Base-by-base conservation (phyloP, 2,888 invertebrate genomes). In the Tineola bisselliella region DNA sequence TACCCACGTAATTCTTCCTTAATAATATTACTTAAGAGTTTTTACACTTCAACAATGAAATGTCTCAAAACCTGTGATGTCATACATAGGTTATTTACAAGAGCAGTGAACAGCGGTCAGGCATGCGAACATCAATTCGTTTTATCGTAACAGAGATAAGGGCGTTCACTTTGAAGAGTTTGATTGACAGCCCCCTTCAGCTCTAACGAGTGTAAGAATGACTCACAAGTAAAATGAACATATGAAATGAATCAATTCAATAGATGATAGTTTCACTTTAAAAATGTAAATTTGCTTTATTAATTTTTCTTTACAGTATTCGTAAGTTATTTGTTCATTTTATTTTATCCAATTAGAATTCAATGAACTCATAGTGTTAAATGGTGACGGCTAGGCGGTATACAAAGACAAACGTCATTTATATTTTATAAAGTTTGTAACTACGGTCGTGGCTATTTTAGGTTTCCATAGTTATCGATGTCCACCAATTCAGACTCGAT, bases 171-270 rank as follows among this genome's bases (percentile, higher is more conserved):
- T 66, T 65, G 68, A 68, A 70, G 73, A 70, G 73, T 72, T 73
- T 70, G 68, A 70, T 69, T 70, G 69, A 70, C 70, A 67, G 69
- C 69, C 72, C 68, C 72, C 70, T 73, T 70, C 61, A 61, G 62
- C 62, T 15, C 44, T 2, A 44, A 30, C 31, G 18, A 31, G 38
- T 18, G 31, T 19, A 11, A 44, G 11, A 38, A n/a, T 59, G 59
- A 59, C 44, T 59, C 59, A 44, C 12, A 10, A 59, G 38, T 31
- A 33, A 48, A 38, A 38, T 12, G 38, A 38, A 38, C 38, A 38
- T 38, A 38, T 38, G 38, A 6, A 38, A 10, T 2, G 10, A 38
- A 38, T 38, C n/a, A 38, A 38, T 38, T 38, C 38, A 38, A 38
- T 38, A n/a, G 38, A n/a, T 10, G n/a, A n/a, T n/a, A n/a, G n/a